These are phyloP conservation scores for Ridgeia piscesae DNA, from an alignment of 1,140 invertebrate genomes.

Conservation along the genomic window DNA sequence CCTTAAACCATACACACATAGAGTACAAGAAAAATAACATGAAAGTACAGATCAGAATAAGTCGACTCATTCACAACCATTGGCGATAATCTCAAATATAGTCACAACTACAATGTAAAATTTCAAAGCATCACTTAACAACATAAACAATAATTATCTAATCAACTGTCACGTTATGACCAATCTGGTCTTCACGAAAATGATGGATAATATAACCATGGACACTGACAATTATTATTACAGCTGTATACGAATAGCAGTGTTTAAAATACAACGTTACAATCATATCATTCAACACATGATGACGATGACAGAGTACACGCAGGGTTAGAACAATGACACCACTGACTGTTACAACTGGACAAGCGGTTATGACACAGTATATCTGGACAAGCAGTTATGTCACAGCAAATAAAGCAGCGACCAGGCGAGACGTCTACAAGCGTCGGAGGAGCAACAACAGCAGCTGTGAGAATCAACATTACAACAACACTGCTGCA, in stretches of 20 bases:
- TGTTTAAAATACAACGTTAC: too few species aligned
- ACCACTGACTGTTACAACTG: not conserved
- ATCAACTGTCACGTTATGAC: too few species aligned
- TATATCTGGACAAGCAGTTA: not conserved
- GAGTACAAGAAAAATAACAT: not conserved
- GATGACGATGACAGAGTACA: not conserved
- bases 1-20: not conserved
- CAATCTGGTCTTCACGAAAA: too few species aligned
- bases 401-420: not conserved
- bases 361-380: not conserved
- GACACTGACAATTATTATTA: too few species aligned
- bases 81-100: not conserved
- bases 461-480: not conserved
- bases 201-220: too few species aligned
- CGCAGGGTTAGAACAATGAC: not conserved
- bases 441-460: not conserved
- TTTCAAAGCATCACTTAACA: not conserved
- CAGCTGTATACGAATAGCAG: too few species aligned
- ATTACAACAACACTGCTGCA: not conserved
- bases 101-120: not conserved
- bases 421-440: not conserved
- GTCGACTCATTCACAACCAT: not conserved
- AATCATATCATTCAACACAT: too few species aligned
- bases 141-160: too few species aligned
- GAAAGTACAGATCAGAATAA: not conserved